These are phyloP conservation scores for Clavelina lepadiformis DNA, from an alignment of 23 tunicate species.

Conservation along the genomic window DNA sequence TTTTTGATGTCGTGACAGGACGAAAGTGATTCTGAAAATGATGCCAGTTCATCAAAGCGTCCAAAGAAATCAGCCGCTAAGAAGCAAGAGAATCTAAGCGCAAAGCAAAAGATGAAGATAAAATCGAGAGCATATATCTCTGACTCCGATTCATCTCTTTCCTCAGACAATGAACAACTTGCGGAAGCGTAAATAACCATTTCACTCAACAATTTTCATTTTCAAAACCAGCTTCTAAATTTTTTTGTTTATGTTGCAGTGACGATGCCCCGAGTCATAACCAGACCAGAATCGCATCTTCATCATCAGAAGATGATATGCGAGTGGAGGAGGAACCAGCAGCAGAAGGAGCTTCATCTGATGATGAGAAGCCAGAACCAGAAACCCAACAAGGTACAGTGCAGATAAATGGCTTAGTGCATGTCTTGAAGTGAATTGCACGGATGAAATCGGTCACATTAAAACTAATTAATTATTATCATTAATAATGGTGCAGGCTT, in stretches of 20 bases:
- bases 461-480: too few relatives aligned
- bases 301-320: conserved; percentile 11
- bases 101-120: conserved; percentile 70
- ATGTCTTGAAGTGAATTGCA: too few relatives aligned
- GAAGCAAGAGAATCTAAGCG: conserved; percentile 40
- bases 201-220: neutral
- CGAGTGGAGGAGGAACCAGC: conserved; percentile 1
- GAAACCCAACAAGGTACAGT: neutral
- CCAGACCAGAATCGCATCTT: conserved; percentile 3
- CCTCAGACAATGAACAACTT: conserved; percentile 28
- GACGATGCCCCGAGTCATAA: neutral
- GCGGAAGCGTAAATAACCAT: neutral
- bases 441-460: too few relatives aligned
- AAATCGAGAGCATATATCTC: conserved; percentile 91
- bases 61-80: conserved; percentile 21
- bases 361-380: conserved; percentile 12
- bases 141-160: conserved; percentile 64
- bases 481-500: too few relatives aligned
- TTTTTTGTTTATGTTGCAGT: neutral
- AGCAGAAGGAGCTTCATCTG: conserved; percentile 4
- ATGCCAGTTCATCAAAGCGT: conserved; percentile 8
- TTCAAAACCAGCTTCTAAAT: neutral
- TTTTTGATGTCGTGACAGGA: conserved; percentile 10
- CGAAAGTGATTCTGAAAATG: conserved; percentile 49
- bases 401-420: too few relatives aligned